Percentiles rank a stretch among this genome's conserved stretches.
phyloP scores from a whole-genome alignment of 2,797 vertebrate genomes.

The Poeciliopsis gracilis region DNA sequence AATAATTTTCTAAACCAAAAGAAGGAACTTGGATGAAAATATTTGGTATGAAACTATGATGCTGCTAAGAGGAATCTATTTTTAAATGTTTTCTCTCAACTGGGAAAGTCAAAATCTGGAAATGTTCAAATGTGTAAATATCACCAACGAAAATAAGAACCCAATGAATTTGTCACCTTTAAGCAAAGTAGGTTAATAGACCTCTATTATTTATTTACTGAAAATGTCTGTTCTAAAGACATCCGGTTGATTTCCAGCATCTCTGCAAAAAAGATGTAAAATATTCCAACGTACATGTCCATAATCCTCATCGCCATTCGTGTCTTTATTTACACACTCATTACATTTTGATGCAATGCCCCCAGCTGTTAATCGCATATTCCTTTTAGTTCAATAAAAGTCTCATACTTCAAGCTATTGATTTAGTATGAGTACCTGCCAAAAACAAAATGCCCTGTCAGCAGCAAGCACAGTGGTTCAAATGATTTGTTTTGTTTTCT shows the following conservation, averaged over 20 bases:
- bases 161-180: constrained; percentile 1
- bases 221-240: constrained; percentile 13
- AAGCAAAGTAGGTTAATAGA: constrained; percentile 2
- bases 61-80: background rate
- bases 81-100: background rate
- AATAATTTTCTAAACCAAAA: background rate
- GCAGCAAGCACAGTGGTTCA: constrained; percentile 30
- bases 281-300: constrained; percentile 44
- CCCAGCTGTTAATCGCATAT: constrained; percentile 72
- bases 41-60: background rate
- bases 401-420: constrained; percentile 50
- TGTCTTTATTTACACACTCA: constrained; percentile 67
- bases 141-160: background rate
- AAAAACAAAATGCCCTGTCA: constrained; percentile 53
- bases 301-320: constrained; percentile 60
- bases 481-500: constrained; percentile 45
- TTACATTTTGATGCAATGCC: constrained; percentile 69
- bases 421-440: constrained; percentile 57
- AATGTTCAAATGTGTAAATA: background rate
- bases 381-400: constrained; percentile 67
- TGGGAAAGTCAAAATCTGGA: background rate
- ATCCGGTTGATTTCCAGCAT: constrained; percentile 28
- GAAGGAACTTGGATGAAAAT: background rate
- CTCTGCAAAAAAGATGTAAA: constrained; percentile 36
- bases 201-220: background rate